These are phyloP conservation scores for Andrena fulva DNA, from an alignment of 2,888 invertebrate genomes.

Conservation along the genomic window DNA sequence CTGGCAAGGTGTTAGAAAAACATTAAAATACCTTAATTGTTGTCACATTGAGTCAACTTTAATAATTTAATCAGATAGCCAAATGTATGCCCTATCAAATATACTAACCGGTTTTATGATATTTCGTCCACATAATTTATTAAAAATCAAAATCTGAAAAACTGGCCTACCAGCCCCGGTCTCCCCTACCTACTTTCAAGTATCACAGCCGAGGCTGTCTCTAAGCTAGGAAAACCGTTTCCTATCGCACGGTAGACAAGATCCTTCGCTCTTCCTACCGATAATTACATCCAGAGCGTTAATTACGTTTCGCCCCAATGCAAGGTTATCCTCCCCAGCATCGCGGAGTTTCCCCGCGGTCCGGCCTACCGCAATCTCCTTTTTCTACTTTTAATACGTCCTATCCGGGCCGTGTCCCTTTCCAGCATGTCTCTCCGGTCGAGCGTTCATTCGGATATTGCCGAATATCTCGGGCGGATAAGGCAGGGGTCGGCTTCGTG, in stretches of 20 bases:
- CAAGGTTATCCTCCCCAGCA: constrained; percentile 26
- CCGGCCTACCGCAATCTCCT: constrained; percentile 38
- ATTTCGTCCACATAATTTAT: no score
- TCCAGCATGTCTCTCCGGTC: constrained; percentile 61
- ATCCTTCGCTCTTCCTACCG: background rate
- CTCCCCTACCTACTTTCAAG: no score
- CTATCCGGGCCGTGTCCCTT: constrained; percentile 49
- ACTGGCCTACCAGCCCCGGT: no score
- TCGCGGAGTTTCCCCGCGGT: constrained; percentile 12
- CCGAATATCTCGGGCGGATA: constrained; percentile 76
- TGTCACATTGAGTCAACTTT: no score
- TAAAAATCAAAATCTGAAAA: no score
- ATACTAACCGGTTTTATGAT: no score
- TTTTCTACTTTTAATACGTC: constrained; percentile 63
- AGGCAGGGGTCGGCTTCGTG: constrained; percentile 65
- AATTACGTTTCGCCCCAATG: constrained; percentile 27
- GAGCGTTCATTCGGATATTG: constrained; percentile 79
- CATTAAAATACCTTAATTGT: no score
- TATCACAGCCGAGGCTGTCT: no score
- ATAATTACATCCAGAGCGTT: constrained; percentile 30
- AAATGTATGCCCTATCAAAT: no score
- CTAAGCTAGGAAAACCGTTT: no score
- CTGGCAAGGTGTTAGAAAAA: no score
- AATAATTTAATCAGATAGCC: no score
- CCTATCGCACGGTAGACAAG: background rate